A percentile compares a stretch with the other conserved stretches of the same genome.
Evolutionary conservation across 2,797 vertebrate species (phyloP).

Genomic region (Heteromormyrus szaboi): DNA sequence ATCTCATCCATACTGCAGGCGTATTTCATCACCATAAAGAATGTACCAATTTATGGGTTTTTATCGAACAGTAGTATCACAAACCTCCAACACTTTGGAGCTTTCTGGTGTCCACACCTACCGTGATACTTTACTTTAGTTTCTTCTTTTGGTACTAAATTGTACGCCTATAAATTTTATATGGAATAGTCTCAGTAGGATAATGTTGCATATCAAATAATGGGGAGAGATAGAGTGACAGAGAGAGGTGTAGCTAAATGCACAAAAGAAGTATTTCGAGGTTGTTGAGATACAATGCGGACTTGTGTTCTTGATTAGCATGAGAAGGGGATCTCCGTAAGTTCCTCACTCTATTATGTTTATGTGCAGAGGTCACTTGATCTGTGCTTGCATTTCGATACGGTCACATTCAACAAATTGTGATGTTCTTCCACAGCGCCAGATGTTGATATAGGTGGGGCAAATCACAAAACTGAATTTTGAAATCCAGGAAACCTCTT

Average conservation of each 20-base stretch:
- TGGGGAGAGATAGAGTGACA: neutral
- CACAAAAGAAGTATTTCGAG: neutral
- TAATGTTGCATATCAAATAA: neutral
- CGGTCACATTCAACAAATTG: neutral
- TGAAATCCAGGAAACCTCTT: neutral
- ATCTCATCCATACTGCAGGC: neutral
- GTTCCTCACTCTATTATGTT: neutral
- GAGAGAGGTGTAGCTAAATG: neutral
- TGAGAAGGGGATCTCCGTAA: neutral
- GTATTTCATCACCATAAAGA: neutral
- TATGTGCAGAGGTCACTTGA: neutral
- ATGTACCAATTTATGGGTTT: neutral
- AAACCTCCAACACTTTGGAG: neutral
- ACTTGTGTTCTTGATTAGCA: neutral
- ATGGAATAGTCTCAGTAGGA: neutral
- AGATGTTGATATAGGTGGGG: neutral
- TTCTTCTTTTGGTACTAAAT: neutral
- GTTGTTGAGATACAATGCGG: neutral
- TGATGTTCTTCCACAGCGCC: neutral
- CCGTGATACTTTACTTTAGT: neutral
- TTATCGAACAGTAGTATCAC: neutral
- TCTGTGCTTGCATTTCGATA: neutral
- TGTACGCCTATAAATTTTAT: neutral
- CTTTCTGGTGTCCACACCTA: neutral
- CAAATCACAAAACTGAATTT: neutral